Evolutionary conservation across 2,888 invertebrate species (phyloP), one percentile per base, ranked within the genome.

Genomic region (Caenorhabditis panamensis): DNA sequence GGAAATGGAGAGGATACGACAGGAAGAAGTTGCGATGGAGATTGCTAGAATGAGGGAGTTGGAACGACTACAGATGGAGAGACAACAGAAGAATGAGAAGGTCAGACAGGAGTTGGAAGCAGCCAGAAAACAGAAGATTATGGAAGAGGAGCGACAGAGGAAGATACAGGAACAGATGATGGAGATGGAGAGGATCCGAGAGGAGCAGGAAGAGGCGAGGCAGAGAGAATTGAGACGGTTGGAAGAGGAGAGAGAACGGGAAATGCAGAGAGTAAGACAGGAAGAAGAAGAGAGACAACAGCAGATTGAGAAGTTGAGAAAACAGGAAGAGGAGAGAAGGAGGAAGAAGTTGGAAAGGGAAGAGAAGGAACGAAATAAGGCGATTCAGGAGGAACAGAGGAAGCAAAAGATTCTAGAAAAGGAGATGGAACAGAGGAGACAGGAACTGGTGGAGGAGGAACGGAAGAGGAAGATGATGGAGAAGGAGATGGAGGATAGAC

Each of bases 231-330:
- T 75, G 78, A 54, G 64, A 61, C 37, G 58, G 49, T 76, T 68
- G 26, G 75, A 77, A 26, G 82, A 76, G 31, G 82, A 84, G 72
- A 76, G 77, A 68, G 64, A 36, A 44, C 41, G 58, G 37, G 54
- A 71, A 49, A 68, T 71, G 64, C 66, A 64, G 75, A 71, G 61
- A 71, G 69, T 69, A 37, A 66, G 66, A 71, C 28, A 64, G 28
- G 66, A 69, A 28, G 77, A 78, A 66, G 22, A n/a, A 36, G 53
- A 66, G 71, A 61, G 68, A 71, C 71, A 66, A 53, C 51, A 36
- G 26, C 64, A 71, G 66, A 49, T 66, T 16, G 75, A 76, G 61
- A 61, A 47, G 37, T 67, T 66, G 13, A 62, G 77, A 64, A 56
- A 63, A 13, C 76, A 76, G 26, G 68, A 72, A 18, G 76, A 67